phyloP scores from a whole-genome alignment of 2,113 vertebrate genomes.

The Aldabrachelys gigantea region DNA sequence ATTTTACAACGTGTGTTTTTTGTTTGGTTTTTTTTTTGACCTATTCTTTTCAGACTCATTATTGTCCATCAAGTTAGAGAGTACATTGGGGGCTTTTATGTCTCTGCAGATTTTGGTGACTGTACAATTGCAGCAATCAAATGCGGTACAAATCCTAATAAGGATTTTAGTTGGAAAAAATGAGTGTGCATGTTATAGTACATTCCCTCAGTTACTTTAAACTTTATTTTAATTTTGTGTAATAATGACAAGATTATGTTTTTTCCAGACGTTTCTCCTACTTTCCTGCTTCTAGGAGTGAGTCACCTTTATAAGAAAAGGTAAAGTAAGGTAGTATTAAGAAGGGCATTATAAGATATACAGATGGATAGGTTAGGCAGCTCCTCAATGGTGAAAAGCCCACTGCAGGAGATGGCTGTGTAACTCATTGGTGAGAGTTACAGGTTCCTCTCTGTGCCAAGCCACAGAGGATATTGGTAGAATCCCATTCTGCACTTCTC shows the following conservation, averaged over 20 bases:
- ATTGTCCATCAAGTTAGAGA: neutral
- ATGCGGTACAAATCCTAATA: neutral
- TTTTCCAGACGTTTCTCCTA: neutral
- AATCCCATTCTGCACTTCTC: neutral
- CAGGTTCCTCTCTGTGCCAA: neutral
- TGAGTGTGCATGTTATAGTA: neutral
- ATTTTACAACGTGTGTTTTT: neutral
- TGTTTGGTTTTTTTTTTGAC: neutral
- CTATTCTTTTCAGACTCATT: conserved; percentile 23
- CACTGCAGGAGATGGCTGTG: neutral
- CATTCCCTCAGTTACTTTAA: neutral
- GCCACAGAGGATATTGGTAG: neutral
- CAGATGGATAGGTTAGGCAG: neutral
- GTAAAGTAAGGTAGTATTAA: neutral
- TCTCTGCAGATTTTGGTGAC: neutral
- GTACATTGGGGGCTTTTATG: conserved; percentile 5
- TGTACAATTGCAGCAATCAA: neutral
- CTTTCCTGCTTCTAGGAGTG: neutral
- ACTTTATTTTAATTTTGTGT: neutral
- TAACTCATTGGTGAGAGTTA: neutral
- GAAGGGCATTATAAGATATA: neutral
- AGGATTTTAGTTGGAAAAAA: neutral
- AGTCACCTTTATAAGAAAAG: neutral
- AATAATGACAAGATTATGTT: neutral
- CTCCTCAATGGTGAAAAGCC: neutral